A percentile compares a stretch with the other conserved stretches of the same genome.
phyloP scores from a whole-genome alignment of 2,888 invertebrate genomes.

The Lymantria monacha region DNA sequence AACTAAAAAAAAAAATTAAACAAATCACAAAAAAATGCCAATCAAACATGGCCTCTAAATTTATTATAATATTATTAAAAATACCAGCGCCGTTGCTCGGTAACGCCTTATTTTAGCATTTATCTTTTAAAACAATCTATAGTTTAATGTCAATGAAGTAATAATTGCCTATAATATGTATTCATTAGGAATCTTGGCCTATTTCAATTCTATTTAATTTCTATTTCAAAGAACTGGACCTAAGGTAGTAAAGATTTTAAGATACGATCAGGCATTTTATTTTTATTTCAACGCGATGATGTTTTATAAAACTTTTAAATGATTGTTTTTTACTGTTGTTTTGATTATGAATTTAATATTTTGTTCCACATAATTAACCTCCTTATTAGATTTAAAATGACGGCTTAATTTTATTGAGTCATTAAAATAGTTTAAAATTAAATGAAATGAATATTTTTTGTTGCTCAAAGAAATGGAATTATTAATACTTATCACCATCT shows the following conservation, averaged over 20 bases:
- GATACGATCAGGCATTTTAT: slow-evolving; percentile 10
- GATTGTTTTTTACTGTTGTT: slow-evolving; percentile 2
- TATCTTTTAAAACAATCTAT: slow-evolving; percentile 28
- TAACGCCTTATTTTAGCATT: slow-evolving; percentile 25
- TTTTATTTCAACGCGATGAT: slow-evolving; percentile 1
- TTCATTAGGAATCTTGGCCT: slow-evolving; percentile 24
- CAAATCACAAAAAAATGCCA: slow-evolving; percentile 18
- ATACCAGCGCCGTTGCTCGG: slow-evolving; percentile 14
- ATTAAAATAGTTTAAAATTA: not conserved
- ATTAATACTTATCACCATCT: too few species aligned
- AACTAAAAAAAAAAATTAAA: slow-evolving; percentile 7
- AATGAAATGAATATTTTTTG: too few species aligned
- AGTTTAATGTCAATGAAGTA: slow-evolving; percentile 23
- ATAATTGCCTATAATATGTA: slow-evolving; percentile 21
- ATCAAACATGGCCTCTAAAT: slow-evolving; percentile 11
- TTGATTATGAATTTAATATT: not conserved
- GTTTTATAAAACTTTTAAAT: slow-evolving; percentile 6
- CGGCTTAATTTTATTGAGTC: not conserved
- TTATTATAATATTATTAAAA: slow-evolving; percentile 24
- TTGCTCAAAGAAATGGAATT: too few species aligned
- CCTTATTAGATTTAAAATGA: not conserved
- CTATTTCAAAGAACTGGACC: slow-evolving; percentile 8
- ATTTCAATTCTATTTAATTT: slow-evolving; percentile 14
- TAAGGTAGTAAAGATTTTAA: slow-evolving; percentile 20
- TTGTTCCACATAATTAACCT: not conserved